Percentiles rank a stretch among this genome's conserved stretches.
Evolutionary conservation across 2,888 invertebrate genomes (phyloP).

Genomic region (Serripes groenlandicus): DNA sequence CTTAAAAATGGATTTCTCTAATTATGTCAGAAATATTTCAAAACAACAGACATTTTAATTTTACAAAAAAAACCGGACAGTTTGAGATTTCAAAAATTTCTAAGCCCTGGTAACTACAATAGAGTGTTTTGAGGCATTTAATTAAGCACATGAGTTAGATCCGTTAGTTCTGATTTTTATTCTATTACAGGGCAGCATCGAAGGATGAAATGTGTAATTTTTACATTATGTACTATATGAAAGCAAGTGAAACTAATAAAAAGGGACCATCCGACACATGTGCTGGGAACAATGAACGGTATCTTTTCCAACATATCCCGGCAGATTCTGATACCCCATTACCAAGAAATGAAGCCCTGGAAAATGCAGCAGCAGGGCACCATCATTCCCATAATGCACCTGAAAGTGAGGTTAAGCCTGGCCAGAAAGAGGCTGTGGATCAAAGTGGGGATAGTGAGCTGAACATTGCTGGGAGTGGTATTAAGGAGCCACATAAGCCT

Average conservation of each 20-base stretch:
- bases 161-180: too few species aligned
- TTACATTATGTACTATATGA: slow-evolving; percentile 86
- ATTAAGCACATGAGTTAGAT: too few species aligned
- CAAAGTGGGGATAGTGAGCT: slow-evolving; percentile 5
- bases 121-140: too few species aligned
- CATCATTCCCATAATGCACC: slow-evolving; percentile 68
- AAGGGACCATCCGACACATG: slow-evolving; percentile 69
- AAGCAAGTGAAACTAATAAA: slow-evolving; percentile 63
- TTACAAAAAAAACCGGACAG: too few species aligned
- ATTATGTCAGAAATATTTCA: too few species aligned
- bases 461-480: neutral
- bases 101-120: too few species aligned
- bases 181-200: slow-evolving; percentile 79
- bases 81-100: too few species aligned
- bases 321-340: slow-evolving; percentile 86
- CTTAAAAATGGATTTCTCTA: too few species aligned
- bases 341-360: slow-evolving; percentile 87
- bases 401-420: slow-evolving; percentile 31
- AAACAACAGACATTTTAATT: too few species aligned
- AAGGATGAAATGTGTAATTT: slow-evolving; percentile 87
- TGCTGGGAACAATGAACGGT: slow-evolving; percentile 70
- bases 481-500: neutral
- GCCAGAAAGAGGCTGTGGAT: slow-evolving; percentile 22
- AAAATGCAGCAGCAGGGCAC: slow-evolving; percentile 78
- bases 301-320: slow-evolving; percentile 83